Conservation (phyloP, 2,797 vertebrate species). For the Heteromormyrus szaboi region DNA sequence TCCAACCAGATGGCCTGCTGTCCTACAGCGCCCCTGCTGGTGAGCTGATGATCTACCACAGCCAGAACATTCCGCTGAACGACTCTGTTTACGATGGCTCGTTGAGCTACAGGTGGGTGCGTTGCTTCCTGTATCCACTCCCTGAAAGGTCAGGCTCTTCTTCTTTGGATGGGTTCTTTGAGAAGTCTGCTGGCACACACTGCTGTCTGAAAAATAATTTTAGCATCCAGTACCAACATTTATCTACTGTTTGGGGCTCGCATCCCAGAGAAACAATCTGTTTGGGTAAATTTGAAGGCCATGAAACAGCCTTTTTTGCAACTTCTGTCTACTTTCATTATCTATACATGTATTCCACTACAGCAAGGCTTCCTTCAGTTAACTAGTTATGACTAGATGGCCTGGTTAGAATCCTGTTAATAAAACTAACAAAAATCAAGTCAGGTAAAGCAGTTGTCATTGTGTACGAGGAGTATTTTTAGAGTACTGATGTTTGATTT, state of each 20-base stretch:
- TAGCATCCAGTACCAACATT: not conserved
- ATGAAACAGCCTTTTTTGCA: not conserved
- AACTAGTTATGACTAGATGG: not conserved
- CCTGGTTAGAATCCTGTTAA: not conserved
- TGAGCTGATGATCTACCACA: conserved; percentile 78
- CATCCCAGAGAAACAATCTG: not conserved
- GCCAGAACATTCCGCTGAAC: conserved; percentile 77
- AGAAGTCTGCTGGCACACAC: not conserved
- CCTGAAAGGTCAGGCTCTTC: not conserved
- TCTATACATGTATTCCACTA: not conserved
- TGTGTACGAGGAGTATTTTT: not conserved
- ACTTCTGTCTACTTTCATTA: not conserved
- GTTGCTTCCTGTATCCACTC: not conserved
- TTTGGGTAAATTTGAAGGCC: not conserved
- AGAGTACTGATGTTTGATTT: not conserved
- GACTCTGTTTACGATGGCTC: conserved; percentile 90
- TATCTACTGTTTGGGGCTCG: not conserved
- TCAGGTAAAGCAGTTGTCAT: not conserved
- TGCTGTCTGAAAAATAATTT: not conserved
- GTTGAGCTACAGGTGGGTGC: conserved; percentile 72
- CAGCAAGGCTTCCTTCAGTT: not conserved
- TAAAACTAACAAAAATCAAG: not conserved
- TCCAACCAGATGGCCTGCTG: conserved; percentile 76
- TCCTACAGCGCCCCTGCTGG: conserved; percentile 84
- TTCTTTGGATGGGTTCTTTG: not conserved